A percentile compares a stretch with the other conserved stretches of the same genome.
Evolutionary conservation across 1,140 invertebrate species (phyloP).

Genomic region (Drosophila santomea): DNA sequence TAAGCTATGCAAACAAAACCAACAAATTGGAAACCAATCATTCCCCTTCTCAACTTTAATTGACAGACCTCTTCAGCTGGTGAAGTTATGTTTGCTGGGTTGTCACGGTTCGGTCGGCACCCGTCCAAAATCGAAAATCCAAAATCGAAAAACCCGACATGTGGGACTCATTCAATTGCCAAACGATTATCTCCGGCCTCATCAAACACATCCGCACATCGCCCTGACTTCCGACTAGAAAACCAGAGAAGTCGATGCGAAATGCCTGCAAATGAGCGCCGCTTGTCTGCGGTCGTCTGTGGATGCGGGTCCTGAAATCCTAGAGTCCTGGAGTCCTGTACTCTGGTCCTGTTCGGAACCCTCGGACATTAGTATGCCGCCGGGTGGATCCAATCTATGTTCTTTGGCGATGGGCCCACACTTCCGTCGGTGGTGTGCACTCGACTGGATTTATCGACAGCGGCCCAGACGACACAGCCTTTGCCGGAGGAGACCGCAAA

Average conservation of each 20-base stretch:
- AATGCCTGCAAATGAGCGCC: slow-evolving; percentile 54
- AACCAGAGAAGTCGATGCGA: slow-evolving; percentile 31
- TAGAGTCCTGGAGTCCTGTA: background rate
- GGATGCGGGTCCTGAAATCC: slow-evolving; percentile 20
- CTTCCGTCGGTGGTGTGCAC: slow-evolving; percentile 34
- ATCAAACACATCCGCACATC: slow-evolving; percentile 37
- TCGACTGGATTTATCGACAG: slow-evolving; percentile 48
- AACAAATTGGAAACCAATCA: background rate
- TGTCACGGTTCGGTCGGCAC: slow-evolving; percentile 1
- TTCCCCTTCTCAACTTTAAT: background rate
- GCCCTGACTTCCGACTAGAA: background rate
- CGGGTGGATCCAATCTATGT: slow-evolving; percentile 48
- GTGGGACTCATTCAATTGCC: slow-evolving; percentile 55
- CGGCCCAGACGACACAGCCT: background rate
- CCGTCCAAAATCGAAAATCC: slow-evolving; percentile 1
- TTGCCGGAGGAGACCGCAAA: slow-evolving; percentile 23
- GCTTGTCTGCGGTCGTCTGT: slow-evolving; percentile 38
- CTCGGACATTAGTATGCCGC: slow-evolving; percentile 31
- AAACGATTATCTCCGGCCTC: slow-evolving; percentile 54
- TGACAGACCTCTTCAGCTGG: background rate
- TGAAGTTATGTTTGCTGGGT: slow-evolving; percentile 8
- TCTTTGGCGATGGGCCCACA: slow-evolving; percentile 13
- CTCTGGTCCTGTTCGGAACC: background rate
- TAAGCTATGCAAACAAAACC: too few species aligned
- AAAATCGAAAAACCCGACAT: slow-evolving; percentile 24